Evolutionary conservation across 30 jellyfish, hydroid and myxozoan species (phyloP).

Genomic region (Rhopilema esculentum): DNA sequence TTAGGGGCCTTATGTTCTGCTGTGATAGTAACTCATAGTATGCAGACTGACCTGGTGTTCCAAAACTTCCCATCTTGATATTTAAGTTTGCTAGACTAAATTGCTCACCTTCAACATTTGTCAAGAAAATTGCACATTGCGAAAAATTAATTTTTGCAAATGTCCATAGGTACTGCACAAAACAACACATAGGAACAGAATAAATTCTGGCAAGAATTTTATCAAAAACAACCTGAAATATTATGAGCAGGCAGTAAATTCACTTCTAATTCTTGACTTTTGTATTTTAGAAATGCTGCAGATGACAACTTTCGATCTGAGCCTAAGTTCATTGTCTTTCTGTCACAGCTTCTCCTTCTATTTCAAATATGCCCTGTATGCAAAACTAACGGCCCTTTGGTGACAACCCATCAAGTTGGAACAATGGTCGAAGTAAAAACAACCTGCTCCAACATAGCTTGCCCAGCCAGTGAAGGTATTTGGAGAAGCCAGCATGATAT

Average conservation of each 20-base stretch:
- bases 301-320: conserved; percentile 12
- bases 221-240: not conserved
- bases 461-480: conserved; percentile 8
- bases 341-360: conserved; percentile 28
- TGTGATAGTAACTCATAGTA: too few relatives aligned
- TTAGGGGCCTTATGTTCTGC: not conserved
- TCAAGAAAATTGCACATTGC: not conserved
- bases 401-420: conserved; percentile 9
- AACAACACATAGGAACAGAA: not conserved
- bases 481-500: conserved; percentile 61
- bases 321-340: conserved; percentile 39
- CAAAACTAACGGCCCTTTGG: conserved; percentile 11
- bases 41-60: too few relatives aligned
- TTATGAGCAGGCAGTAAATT: conserved; percentile 7
- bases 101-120: not conserved
- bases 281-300: conserved; percentile 13
- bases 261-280: not conserved
- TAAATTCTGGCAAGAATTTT: not conserved
- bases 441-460: conserved; percentile 37
- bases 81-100: too few relatives aligned
- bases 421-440: conserved; percentile 40
- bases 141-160: not conserved
- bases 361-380: conserved; percentile 41
- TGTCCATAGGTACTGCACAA: not conserved
- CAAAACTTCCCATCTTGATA: too few relatives aligned